phyloP scores from a whole-genome alignment of 1,140 invertebrate species.

The Chlorops oryzae region DNA sequence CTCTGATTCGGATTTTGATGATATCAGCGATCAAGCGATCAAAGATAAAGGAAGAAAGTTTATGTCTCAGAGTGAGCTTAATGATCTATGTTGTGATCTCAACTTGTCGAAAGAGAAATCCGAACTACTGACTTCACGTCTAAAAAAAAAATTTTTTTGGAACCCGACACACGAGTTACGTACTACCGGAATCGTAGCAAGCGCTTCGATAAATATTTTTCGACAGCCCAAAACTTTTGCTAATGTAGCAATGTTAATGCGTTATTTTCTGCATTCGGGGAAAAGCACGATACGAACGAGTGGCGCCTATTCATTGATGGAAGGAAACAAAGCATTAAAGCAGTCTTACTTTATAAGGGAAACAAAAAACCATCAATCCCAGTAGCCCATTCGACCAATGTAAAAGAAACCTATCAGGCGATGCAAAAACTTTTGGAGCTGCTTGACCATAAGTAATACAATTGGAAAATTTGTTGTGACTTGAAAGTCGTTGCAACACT shows the following conservation, averaged over 20 bases:
- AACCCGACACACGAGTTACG: not conserved
- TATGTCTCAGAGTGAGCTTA: not conserved
- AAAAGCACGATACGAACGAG: conserved; percentile 13
- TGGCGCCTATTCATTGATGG: conserved; percentile 30
- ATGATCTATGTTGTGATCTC: not conserved
- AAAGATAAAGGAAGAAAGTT: not conserved
- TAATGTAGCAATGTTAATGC: conserved; percentile 25
- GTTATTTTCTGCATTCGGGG: conserved; percentile 24
- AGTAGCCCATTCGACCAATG: conserved; percentile 18
- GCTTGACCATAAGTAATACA: conserved; percentile 31
- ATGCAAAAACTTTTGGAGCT: conserved; percentile 22
- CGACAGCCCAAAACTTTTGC: conserved; percentile 21
- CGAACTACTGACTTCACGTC: not conserved
- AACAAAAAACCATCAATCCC: conserved; percentile 20
- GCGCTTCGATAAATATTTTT: not conserved
- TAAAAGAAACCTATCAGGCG: conserved; percentile 26
- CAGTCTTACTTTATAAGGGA: conserved; percentile 25
- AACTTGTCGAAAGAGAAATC: not conserved
- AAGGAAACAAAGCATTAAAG: conserved; percentile 29
- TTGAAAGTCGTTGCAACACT: too few species aligned
- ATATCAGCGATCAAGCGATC: too few species aligned
- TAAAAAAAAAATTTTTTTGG: not conserved
- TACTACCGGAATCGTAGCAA: not conserved
- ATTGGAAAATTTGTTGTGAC: conserved; percentile 38
- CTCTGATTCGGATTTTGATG: too few species aligned